Conservation (phyloP, 2,113 vertebrate genomes). For the Rhynchomys soricoides region DNA sequence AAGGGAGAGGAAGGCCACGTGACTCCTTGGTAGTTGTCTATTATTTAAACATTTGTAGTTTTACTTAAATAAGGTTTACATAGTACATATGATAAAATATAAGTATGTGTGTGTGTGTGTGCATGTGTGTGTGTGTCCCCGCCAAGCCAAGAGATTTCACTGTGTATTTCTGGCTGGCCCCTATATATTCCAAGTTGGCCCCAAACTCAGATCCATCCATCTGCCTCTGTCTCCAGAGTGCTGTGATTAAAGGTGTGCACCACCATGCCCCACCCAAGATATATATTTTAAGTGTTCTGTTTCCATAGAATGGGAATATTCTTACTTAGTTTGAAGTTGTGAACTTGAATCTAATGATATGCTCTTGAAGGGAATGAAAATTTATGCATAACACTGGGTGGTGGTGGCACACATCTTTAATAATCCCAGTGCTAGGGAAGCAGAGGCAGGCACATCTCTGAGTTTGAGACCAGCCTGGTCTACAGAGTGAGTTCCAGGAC, state of each 20-base stretch:
- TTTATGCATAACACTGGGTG: not conserved
- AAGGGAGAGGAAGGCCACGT: not conserved
- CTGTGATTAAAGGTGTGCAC: not conserved
- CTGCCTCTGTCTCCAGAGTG: not conserved
- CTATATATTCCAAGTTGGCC: not conserved
- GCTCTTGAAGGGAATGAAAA: not conserved
- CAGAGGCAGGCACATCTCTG: not conserved
- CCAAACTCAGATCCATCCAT: not conserved
- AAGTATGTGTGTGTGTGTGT: not conserved
- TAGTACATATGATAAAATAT: not conserved
- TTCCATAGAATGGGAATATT: not conserved
- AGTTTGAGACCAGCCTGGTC: not conserved
- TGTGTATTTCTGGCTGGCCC: not conserved
- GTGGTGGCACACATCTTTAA: not conserved
- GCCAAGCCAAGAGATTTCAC: not conserved
- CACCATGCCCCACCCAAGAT: not conserved
- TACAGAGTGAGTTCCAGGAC: not conserved
- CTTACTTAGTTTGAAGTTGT: not conserved
- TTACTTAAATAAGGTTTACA: not conserved
- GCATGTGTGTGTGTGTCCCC: not conserved
- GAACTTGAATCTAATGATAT: slow-evolving; percentile 18
- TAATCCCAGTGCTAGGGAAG: not conserved
- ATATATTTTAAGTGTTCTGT: not conserved
- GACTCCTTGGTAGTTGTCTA: not conserved
- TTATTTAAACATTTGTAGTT: not conserved